phyloP scores from a whole-genome alignment of 2,888 invertebrate species.

The Trypoxylon attenuatum region DNA sequence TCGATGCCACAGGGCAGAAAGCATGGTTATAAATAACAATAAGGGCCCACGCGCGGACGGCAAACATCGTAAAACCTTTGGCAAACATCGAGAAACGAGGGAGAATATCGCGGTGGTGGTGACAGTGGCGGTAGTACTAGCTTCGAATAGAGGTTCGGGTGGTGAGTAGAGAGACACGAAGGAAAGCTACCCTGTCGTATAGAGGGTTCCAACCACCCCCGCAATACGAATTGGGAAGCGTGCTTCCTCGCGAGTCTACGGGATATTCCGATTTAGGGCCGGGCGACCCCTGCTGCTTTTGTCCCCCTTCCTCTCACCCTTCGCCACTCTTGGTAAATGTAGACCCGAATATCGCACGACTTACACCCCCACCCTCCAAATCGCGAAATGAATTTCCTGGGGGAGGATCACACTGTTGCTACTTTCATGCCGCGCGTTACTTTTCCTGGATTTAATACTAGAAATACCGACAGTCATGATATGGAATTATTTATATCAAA shows the following conservation, averaged over 20 bases:
- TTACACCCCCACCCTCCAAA: conserved; percentile 5
- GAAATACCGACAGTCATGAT: no score
- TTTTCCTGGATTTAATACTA: no score
- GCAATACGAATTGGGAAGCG: conserved; percentile 60
- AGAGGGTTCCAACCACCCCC: no score
- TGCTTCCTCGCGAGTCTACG: conserved; percentile 54
- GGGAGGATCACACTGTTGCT: no score
- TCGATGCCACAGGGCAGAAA: conserved; percentile 39
- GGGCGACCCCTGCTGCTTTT: conserved; percentile 13
- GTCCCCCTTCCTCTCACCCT: not conserved
- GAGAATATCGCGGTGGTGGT: not conserved
- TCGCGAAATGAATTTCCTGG: not conserved
- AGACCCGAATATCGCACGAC: conserved; percentile 23
- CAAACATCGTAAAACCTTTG: conserved; percentile 57
- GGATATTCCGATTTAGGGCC: conserved; percentile 62
- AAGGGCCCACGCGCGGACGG: conserved; percentile 49
- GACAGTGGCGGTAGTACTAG: conserved; percentile 11
- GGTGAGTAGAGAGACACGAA: conserved; percentile 18
- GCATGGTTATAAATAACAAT: conserved; percentile 61
- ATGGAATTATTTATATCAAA: no score
- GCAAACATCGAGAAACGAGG: conserved; percentile 41
- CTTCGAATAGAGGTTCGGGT: conserved; percentile 22
- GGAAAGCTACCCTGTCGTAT: conserved; percentile 41
- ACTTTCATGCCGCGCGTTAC: no score
- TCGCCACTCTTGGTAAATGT: conserved; percentile 16